Percentiles rank a stretch among this genome's conserved stretches.
These are phyloP conservation scores for Eurytoma californica DNA, from an alignment of 2,888 invertebrate species.

Conservation along the genomic window DNA sequence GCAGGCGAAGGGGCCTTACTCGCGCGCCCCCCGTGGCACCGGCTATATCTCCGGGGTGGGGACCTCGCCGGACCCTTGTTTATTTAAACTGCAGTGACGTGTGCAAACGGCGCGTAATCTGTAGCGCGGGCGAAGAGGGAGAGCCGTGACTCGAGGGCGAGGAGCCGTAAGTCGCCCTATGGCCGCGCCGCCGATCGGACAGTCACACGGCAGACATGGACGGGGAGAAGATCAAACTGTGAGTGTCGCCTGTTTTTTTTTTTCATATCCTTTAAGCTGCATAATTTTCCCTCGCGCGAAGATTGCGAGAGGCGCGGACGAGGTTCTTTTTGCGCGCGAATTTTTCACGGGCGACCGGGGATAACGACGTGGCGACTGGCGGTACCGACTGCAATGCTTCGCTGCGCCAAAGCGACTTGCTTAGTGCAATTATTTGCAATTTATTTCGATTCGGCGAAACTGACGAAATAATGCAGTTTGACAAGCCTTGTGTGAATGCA, in stretches of 20 bases:
- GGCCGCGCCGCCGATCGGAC: constrained; percentile 31
- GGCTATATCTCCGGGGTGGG: not conserved
- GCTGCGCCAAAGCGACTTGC: no score
- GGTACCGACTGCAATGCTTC: no score
- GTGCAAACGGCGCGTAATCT: constrained; percentile 57
- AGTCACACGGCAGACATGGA: constrained; percentile 63
- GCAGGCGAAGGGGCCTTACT: no score
- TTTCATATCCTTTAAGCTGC: not conserved
- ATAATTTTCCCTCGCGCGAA: not conserved
- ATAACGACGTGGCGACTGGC: no score
- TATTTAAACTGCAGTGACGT: constrained; percentile 66
- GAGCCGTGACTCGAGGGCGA: not conserved
- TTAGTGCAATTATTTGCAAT: no score
- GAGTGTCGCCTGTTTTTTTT: constrained; percentile 58
- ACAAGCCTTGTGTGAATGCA: no score
- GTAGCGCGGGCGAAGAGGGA: constrained; percentile 1
- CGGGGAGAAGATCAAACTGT: constrained; percentile 71
- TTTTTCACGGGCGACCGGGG: no score
- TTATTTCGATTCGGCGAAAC: no score
- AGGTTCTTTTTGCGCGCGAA: no score
- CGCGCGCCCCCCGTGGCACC: not conserved
- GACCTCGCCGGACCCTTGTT: constrained; percentile 60
- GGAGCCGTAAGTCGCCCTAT: constrained; percentile 45
- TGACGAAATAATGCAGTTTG: no score
- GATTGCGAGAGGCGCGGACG: no score